Evolutionary conservation across 2,797 vertebrate species (phyloP).

Genomic region (Emys orbicularis): DNA sequence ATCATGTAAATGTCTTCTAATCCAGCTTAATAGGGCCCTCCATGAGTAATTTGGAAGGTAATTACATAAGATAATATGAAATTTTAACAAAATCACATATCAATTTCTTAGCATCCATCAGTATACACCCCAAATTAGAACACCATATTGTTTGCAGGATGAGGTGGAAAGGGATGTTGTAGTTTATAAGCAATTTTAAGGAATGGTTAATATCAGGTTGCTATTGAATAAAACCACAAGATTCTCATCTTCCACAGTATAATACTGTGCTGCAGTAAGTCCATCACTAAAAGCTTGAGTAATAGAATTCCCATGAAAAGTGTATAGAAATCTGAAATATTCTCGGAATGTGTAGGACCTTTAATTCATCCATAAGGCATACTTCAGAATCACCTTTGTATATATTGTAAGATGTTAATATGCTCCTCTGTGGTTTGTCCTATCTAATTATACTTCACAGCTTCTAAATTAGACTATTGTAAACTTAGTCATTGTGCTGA

Average conservation of each 20-base stretch:
- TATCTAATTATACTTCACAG: neutral
- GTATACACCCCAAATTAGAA: constrained; percentile 50
- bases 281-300: neutral
- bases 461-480: neutral
- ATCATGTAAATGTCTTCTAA: constrained; percentile 69
- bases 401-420: neutral
- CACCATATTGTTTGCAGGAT: constrained; percentile 16
- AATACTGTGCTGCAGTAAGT: neutral
- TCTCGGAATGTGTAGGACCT: neutral
- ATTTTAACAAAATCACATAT: constrained; percentile 67
- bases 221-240: neutral
- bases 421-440: neutral
- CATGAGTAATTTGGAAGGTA: constrained; percentile 56
- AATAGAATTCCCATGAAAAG: neutral
- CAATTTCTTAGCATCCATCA: neutral
- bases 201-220: constrained; percentile 34
- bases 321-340: neutral
- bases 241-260: neutral
- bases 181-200: neutral
- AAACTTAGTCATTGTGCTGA: neutral
- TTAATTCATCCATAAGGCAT: neutral
- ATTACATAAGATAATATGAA: constrained; percentile 55
- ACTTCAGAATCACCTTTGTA: neutral
- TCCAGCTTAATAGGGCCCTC: constrained; percentile 69
- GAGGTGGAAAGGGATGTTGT: neutral